Percentiles rank a stretch among this genome's conserved stretches.
These are phyloP conservation scores for Laticauda laticaudata DNA, from an alignment of 2,113 vertebrate species.

Conservation along the genomic window DNA sequence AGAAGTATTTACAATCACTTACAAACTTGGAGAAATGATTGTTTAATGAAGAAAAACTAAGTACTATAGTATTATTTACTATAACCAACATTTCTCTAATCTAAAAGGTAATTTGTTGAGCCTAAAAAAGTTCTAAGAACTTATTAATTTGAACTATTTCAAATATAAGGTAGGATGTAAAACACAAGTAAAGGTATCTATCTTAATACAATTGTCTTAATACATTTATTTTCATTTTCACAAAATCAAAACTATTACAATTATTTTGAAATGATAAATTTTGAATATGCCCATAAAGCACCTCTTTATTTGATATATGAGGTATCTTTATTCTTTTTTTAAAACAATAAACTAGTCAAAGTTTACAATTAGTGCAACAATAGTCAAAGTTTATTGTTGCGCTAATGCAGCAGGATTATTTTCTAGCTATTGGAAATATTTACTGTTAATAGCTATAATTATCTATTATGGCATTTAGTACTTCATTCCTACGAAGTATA, in stretches of 20 bases:
- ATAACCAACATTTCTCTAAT: neutral
- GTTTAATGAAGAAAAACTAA: neutral
- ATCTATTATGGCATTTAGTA: neutral
- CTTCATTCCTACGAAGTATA: too few species aligned
- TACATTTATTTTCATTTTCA: neutral
- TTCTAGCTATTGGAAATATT: neutral
- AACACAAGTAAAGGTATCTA: neutral
- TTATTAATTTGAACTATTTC: neutral
- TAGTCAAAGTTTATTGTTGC: too few species aligned
- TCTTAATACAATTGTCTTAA: neutral
- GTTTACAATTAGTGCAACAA: neutral
- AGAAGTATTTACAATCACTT: neutral
- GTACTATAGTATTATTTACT: neutral
- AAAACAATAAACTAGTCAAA: neutral
- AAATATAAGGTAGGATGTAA: neutral
- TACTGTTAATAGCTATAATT: neutral
- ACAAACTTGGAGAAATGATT: fast-evolving
- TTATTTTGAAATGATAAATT: neutral
- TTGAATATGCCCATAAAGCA: neutral
- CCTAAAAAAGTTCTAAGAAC: neutral
- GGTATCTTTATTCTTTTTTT: neutral
- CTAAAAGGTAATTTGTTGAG: neutral
- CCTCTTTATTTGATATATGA: neutral
- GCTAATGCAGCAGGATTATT: neutral
- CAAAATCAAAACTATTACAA: neutral